Evolutionary conservation across 2,888 invertebrate species (phyloP), one percentile per base, ranked within the genome.

Genomic region (Acronicta leporina): DNA sequence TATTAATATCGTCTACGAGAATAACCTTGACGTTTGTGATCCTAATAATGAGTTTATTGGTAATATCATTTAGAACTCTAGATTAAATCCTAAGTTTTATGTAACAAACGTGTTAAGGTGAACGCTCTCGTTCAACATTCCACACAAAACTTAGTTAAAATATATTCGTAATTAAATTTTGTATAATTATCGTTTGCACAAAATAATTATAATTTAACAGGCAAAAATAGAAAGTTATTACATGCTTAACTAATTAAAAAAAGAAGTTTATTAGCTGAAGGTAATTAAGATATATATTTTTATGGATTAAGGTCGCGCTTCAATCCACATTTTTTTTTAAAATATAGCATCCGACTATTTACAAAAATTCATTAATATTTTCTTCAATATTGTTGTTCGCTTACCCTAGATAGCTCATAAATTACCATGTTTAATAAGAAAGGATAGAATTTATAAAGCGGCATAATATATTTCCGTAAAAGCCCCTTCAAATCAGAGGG

Each of bases 401-500:
- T 44, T 25, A 44, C 44, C 25, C 13, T 25, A 50, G 35, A 58
- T 27, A 63, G 49, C 51, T 63, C 49, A 16, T 69, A 63, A 69
- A 69, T 63, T 50, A 16, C 14, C 41, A 42, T 53, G 58, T 68
- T 68, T 53, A 63, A 58, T 57, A 68, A 35, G 45, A 46, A 68
- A 63, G 53, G 49, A 30, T 35, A 70, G 61, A 62, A 69, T 71
- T 69, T 56, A 62, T 61, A 46, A 56, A 46, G 56, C 52, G 33
- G 42, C 20, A 48, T 65, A 61, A 62, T 46, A 56, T 69, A 46
- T 51, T 57, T 1, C 49, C 56, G 30, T 71, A 43, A 72, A 59
- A 66, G 59, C 68, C 48, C 45, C 58, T 52, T 68, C 30, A 60
- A 60, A 72, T 63, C 54, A 47, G 68, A 60, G 73, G 64, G 64